These are phyloP conservation scores for Troides helena DNA, from an alignment of 2,888 invertebrate species.

Conservation along the genomic window DNA sequence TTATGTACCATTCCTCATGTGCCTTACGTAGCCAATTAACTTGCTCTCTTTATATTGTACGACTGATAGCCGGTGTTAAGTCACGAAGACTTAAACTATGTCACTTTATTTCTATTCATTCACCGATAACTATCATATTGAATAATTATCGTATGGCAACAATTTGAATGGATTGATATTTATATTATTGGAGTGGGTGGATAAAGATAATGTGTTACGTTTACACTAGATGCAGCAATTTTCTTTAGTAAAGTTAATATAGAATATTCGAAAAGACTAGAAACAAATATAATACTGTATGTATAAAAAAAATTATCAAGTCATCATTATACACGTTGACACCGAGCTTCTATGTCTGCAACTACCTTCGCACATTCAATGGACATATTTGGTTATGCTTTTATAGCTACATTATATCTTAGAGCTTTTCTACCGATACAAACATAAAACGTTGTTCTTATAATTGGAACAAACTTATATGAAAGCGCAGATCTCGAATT, in stretches of 20 bases:
- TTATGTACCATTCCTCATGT: slow-evolving; percentile 8
- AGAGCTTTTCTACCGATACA: background rate
- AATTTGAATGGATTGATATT: slow-evolving; percentile 5
- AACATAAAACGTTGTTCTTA: slow-evolving; percentile 3
- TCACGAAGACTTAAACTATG: slow-evolving; percentile 17
- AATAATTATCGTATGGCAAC: slow-evolving; percentile 7
- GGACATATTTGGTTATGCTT: background rate
- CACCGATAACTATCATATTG: slow-evolving; percentile 10
- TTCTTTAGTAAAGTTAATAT: background rate
- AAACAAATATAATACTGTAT: too few species aligned
- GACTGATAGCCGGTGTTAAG: background rate
- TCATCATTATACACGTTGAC: background rate
- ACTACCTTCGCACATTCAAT: background rate
- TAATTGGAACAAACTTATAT: slow-evolving; percentile 10
- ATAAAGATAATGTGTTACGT: background rate
- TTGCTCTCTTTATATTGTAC: slow-evolving; percentile 7
- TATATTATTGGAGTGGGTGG: slow-evolving; percentile 3
- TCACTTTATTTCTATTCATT: slow-evolving; percentile 6
- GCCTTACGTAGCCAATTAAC: slow-evolving; percentile 15
- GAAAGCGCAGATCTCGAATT: background rate
- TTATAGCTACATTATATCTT: background rate
- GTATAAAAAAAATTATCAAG: background rate
- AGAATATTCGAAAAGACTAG: too few species aligned
- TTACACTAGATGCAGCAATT: background rate
- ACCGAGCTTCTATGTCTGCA: background rate